Base-by-base conservation (phyloP, 2,113 vertebrate genomes). In the Campylomormyrus numenius region DNA sequence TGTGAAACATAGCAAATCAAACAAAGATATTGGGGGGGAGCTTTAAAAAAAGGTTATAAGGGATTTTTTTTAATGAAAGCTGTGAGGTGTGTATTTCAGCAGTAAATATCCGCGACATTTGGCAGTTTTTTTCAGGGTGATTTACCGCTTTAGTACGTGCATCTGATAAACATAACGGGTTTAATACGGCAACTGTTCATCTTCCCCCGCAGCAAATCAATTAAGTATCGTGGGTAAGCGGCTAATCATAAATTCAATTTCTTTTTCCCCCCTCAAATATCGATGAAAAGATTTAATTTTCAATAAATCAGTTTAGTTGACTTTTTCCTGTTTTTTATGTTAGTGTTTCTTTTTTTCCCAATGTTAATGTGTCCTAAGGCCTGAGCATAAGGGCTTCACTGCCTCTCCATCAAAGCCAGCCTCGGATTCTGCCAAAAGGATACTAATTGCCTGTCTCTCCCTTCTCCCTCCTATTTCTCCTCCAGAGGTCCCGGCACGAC, bases 361-460 rank as follows among this genome's bases (percentile, higher is more conserved):
- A n/a, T 24, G n/a, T 13, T n/a, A 48, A n/a, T 86, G 24, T 49
- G 84, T 50, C 46, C 84, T 86, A 50, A 70, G 80, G 24, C 11
- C 15, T 86, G n/a, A 21, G 45, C 6, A 9, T n/a, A 49, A 86
- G 48, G 24, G 48, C 84, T 19, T 42, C 74, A 42, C 35, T 80
- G 74, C 74, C 84, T 86, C 45, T 86, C n/a, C 84, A 50, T 50
- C 45, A 86, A 86, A 50, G 4, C 84, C 84, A 49, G 84, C 21
- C 10, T 50, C 13, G 3, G n/a, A 24, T 27, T 11, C 48, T 86
- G 84, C 84, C 84, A 86, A 27, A 31, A 50, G 84, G 46, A 86
- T 86, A 86, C 84, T 86, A 86, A 86, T 86, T 86, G 45, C 84
- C 24, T 48, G 84, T 86, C n/a, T 86, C 84, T 86, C 48, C 46